Evolutionary conservation across 2,113 vertebrate species (phyloP), one percentile per base, ranked within the genome.

Genomic region (Deroptyus accipitrinus): DNA sequence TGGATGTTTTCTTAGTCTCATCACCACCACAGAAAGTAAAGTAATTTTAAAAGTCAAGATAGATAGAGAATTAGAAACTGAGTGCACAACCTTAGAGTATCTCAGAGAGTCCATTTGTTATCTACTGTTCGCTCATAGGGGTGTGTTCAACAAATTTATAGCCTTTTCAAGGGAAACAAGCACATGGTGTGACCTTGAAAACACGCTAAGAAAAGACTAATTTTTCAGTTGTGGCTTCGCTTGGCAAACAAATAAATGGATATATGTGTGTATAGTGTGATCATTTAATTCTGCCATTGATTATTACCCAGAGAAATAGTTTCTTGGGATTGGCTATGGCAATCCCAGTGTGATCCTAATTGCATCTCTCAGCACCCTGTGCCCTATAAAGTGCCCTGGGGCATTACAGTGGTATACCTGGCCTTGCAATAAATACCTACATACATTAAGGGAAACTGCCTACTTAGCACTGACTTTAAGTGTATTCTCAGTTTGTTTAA

Each of bases 31-130:
- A 83, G 83, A 81, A 95, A 96, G 70, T 44, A 76, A 89, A 97
- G 94, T 88, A 77, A 93, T 92, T 97, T 97, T 88, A 97, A 91
- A 97, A 97, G 96, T 97, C 95, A 96, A 90, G 87, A 94, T 96
- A 94, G 90, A 96, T 96, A 94, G 88, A 96, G 94, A 98, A 97
- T 98, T 97, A 97, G 94, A 77, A 94, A 92, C 57, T 55, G 8
- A 90, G 77, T 92, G 35, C 69, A 95, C 83, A 96, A 94, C 94
- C 92, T 93, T 93, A 95, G 96, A 95, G 97, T 95, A 92, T 74
- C 79, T 92, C 75, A 82, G 78, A 92, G 69, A 80, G 37, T 79
- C 68, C 64, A 78, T 95, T 96, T 96, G 25, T 95, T 97, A 96
- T 95, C 79, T 92, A 68, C 16, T 72, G 17, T 91, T 96, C 70